Conservation (phyloP, 2,113 vertebrate species). For the Phoenicopterus ruber region DNA sequence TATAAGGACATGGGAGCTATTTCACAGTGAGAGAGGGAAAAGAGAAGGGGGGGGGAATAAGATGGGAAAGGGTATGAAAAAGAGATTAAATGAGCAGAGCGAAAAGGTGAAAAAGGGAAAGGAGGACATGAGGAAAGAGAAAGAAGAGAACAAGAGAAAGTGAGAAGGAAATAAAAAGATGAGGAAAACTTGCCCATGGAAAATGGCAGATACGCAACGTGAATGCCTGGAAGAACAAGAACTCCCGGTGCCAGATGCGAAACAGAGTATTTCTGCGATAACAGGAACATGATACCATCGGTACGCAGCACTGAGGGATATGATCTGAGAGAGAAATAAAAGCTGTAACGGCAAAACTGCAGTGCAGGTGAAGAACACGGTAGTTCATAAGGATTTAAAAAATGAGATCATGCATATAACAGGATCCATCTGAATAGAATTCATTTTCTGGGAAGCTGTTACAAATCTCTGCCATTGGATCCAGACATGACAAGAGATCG, state of each 20-base stretch:
- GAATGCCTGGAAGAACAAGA: not conserved
- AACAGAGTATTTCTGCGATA: not conserved
- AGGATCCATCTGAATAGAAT: not conserved
- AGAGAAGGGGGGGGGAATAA: not conserved
- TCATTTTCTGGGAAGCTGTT: not conserved
- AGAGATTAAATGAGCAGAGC: not conserved
- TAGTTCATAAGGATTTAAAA: not conserved
- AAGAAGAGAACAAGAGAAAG: not conserved
- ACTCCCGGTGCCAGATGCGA: not conserved
- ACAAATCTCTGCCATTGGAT: not conserved
- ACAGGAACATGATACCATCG: not conserved
- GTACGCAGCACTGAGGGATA: not conserved
- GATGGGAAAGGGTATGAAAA: not conserved
- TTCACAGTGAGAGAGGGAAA: not conserved
- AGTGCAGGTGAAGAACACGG: not conserved
- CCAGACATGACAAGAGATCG: not conserved
- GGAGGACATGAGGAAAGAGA: not conserved
- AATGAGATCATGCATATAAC: not conserved
- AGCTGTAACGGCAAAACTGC: not conserved
- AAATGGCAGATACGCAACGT: not conserved
- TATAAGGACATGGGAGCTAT: not conserved
- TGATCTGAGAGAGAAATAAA: not conserved
- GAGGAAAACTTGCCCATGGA: not conserved
- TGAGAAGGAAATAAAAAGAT: not conserved
- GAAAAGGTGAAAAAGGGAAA: not conserved